Conservation (phyloP, 1,140 invertebrate genomes). For the Cephus cinctus region DNA sequence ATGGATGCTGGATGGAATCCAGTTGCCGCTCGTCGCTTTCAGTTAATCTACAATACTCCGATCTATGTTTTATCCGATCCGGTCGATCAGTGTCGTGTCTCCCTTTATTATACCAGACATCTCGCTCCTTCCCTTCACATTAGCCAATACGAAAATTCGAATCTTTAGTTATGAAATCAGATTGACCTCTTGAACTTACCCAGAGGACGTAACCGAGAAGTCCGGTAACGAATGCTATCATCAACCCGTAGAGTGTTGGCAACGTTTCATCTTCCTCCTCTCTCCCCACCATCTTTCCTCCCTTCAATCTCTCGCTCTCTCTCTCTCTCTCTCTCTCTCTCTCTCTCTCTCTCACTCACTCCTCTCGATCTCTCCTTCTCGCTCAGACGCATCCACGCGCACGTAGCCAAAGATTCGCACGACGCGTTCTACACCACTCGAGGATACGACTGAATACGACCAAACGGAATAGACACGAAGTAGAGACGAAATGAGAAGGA, state of each 20-base stretch:
- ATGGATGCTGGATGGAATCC: no score
- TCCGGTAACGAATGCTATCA: conserved; percentile 48
- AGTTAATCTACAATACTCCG: no score
- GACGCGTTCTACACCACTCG: no score
- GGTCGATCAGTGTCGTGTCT: no score
- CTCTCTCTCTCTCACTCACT: conserved; percentile 7
- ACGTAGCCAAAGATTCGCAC: conserved; percentile 76
- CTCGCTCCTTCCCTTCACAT: neutral
- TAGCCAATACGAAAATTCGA: neutral
- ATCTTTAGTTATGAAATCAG: neutral
- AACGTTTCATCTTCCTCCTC: conserved; percentile 37
- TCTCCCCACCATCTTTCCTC: no score
- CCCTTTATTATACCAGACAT: neutral
- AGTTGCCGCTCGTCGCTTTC: no score
- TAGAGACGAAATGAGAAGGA: no score
- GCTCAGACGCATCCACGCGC: conserved; percentile 75
- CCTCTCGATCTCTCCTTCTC: conserved; percentile 30
- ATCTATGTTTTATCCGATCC: no score
- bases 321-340: conserved; percentile 1
- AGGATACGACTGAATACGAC: no score
- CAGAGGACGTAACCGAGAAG: conserved; percentile 48
- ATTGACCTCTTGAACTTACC: conserved; percentile 37
- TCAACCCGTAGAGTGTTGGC: conserved; percentile 46
- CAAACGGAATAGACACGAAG: no score
- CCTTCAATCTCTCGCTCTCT: neutral